Percentiles rank a stretch among this genome's conserved stretches.
Evolutionary conservation across 37 sponge, comb jelly and placozoan species (phyloP).

Genomic region (Petrosia ficiformis): DNA sequence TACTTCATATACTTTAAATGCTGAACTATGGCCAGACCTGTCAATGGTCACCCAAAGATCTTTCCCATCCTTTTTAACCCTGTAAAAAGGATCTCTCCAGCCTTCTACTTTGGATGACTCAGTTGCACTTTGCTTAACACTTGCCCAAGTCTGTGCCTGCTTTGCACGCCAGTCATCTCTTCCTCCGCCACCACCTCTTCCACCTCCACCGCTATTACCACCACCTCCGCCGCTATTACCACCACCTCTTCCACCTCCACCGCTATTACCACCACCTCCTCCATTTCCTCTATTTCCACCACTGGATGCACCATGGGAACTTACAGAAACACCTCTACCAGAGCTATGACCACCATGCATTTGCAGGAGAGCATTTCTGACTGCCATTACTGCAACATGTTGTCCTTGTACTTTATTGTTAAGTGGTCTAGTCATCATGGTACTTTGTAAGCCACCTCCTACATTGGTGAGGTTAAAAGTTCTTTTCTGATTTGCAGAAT

Average conservation of each 20-base stretch:
- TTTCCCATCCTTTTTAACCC: too few relatives aligned
- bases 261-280: background rate
- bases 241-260: background rate
- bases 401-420: too few relatives aligned
- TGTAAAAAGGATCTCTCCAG: conserved; percentile 17
- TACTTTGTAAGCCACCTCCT: too few relatives aligned
- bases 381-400: too few relatives aligned
- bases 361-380: too few relatives aligned
- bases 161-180: conserved; percentile 11
- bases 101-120: conserved; percentile 8
- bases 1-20: too few relatives aligned
- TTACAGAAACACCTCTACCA: background rate
- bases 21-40: too few relatives aligned
- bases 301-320: background rate
- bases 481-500: too few relatives aligned
- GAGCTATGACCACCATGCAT: too few relatives aligned
- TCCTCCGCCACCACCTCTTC: conserved; percentile 1
- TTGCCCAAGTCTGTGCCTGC: conserved; percentile 6
- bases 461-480: too few relatives aligned
- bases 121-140: background rate
- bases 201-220: background rate
- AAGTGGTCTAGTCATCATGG: too few relatives aligned
- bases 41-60: too few relatives aligned
- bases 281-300: conserved; percentile 1
- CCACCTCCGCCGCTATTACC: background rate